phyloP scores from a whole-genome alignment of 2,888 invertebrate species.

The Acrocyrtus sp. region DNA sequence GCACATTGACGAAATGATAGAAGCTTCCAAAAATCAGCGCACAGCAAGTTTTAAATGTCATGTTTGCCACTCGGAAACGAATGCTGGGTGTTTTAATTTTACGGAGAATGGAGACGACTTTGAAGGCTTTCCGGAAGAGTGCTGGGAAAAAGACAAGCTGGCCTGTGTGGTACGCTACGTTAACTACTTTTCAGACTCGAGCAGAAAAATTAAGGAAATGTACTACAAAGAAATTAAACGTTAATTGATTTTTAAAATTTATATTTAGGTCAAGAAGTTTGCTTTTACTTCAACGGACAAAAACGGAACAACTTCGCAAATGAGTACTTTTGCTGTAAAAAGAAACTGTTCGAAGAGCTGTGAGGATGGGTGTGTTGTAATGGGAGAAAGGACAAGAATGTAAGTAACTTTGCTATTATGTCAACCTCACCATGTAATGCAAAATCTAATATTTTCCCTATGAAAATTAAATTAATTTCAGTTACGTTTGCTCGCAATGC shows the following conservation, averaged over 20 bases:
- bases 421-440: not conserved
- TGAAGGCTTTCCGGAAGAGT: not conserved
- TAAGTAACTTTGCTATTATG: slow-evolving; percentile 64
- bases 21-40: slow-evolving; percentile 29
- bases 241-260: not conserved
- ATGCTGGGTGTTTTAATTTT: slow-evolving; percentile 37
- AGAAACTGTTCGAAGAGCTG: slow-evolving; percentile 74
- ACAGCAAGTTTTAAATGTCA: slow-evolving; percentile 36
- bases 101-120: slow-evolving; percentile 12
- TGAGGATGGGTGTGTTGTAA: slow-evolving; percentile 88
- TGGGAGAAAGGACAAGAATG: slow-evolving; percentile 87
- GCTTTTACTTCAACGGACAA: slow-evolving; percentile 45
- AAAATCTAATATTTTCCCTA: not conserved
- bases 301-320: slow-evolving; percentile 12
- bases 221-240: not conserved
- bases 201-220: not conserved
- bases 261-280: slow-evolving; percentile 48
- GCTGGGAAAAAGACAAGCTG: slow-evolving; percentile 20
- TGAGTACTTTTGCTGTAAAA: slow-evolving; percentile 52
- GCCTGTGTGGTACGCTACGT: slow-evolving; percentile 43
- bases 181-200: not conserved
- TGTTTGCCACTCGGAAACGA: slow-evolving; percentile 52
- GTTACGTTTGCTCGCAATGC: slow-evolving; percentile 83
- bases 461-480: slow-evolving; percentile 15
- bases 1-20: not conserved